Percentiles rank a stretch among this genome's conserved stretches.
These are phyloP conservation scores for Mechanitis mazaeus DNA, from an alignment of 2,888 invertebrate genomes.

Conservation along the genomic window DNA sequence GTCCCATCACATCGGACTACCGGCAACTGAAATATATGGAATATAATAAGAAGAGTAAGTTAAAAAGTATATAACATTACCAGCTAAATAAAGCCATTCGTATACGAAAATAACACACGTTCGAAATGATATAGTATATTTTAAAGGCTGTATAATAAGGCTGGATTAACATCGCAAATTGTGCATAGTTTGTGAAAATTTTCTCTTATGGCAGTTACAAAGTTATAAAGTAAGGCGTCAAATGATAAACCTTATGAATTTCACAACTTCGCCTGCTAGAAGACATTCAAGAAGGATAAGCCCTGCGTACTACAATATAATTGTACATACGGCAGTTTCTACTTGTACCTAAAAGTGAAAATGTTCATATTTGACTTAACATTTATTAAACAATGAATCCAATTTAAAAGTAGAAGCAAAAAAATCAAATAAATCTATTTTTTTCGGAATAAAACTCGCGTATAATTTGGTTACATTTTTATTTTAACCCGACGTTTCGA, in stretches of 20 bases:
- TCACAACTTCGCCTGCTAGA: constrained; percentile 12
- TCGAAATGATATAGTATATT: background rate
- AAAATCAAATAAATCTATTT: too few species aligned
- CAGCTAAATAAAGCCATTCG: background rate
- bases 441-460: too few species aligned
- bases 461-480: too few species aligned
- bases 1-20: constrained; percentile 2
- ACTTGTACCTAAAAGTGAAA: background rate
- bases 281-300: background rate
- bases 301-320: too few species aligned
- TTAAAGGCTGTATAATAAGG: background rate
- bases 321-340: background rate
- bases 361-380: too few species aligned
- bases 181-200: constrained; percentile 21
- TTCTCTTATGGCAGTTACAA: constrained; percentile 13
- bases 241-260: constrained; percentile 18
- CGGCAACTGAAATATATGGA: constrained; percentile 5
- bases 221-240: constrained; percentile 19
- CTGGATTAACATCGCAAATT: background rate
- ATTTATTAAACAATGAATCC: too few species aligned
- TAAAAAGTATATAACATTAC: background rate
- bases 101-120: too few species aligned
- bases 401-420: too few species aligned
- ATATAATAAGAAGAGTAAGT: background rate
- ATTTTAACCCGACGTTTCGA: too few species aligned